phyloP scores from a whole-genome alignment of 2,113 vertebrate genomes.

The Panthera leo region DNA sequence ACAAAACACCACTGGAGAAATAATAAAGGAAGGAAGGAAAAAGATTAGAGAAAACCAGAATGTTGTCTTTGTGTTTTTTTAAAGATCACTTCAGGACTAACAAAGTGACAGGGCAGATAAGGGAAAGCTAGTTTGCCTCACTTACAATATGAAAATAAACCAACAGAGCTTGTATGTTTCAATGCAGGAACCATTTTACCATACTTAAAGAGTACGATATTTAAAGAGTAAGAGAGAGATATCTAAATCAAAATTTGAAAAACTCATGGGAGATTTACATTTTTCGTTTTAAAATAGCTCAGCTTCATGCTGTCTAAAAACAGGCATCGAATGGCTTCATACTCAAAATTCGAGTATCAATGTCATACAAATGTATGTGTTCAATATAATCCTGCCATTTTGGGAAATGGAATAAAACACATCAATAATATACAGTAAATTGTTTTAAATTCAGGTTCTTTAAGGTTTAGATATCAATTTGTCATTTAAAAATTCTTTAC shows the following conservation, averaged over 20 bases:
- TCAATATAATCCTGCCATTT: neutral
- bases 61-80: constrained; percentile 51
- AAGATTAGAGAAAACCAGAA: constrained; percentile 62
- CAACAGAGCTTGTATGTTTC: constrained; percentile 9
- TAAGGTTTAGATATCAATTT: neutral
- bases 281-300: constrained; percentile 14
- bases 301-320: constrained; percentile 34
- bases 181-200: neutral
- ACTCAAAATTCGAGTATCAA: constrained; percentile 23
- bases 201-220: neutral
- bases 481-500: neutral
- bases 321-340: neutral
- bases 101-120: constrained; percentile 42
- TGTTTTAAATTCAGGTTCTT: neutral
- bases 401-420: neutral
- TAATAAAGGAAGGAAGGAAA: constrained; percentile 44
- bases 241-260: constrained; percentile 54
- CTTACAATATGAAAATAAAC: constrained; percentile 49
- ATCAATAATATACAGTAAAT: neutral
- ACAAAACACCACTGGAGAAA: constrained; percentile 55
- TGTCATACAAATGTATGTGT: neutral
- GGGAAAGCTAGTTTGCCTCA: neutral
- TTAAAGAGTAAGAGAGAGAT: constrained; percentile 38
- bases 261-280: constrained; percentile 12
- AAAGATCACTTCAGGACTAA: constrained; percentile 49